Conservation (phyloP, 2,797 vertebrate genomes). For the Fringilla coelebs region DNA sequence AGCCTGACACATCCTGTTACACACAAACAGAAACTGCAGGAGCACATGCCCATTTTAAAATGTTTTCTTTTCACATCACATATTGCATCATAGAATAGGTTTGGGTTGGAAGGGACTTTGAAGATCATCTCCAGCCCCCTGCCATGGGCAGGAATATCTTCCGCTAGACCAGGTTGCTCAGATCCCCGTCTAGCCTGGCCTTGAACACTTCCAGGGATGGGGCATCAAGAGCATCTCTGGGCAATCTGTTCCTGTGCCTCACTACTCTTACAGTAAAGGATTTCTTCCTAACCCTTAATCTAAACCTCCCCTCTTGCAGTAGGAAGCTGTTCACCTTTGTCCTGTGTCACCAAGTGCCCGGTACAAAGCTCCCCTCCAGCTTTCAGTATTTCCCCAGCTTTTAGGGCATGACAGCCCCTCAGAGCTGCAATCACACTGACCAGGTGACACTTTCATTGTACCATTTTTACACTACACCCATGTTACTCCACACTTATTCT, state of each 20-base stretch:
- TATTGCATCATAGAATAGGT: not conserved
- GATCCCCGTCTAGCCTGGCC: not conserved
- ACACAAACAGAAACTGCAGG: not conserved
- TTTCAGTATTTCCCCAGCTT: not conserved
- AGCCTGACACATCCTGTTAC: not conserved
- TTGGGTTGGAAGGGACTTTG: not conserved
- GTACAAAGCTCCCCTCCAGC: not conserved
- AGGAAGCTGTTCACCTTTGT: not conserved
- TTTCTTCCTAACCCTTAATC: not conserved
- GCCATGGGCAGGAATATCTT: not conserved
- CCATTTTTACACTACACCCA: not conserved
- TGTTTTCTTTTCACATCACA: not conserved
- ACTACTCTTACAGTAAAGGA: not conserved
- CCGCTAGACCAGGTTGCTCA: not conserved
- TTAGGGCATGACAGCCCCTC: not conserved
- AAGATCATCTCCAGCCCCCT: not conserved
- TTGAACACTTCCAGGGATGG: not conserved
- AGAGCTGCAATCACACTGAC: rapidly evolving
- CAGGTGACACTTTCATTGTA: not conserved
- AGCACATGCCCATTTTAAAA: not conserved
- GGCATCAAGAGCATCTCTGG: not conserved
- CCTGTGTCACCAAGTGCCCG: not conserved
- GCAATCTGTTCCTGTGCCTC: not conserved
- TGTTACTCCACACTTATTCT: not conserved
- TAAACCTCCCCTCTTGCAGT: not conserved